Conservation (phyloP, 2,797 vertebrate species). For the Nannoperca obscura region DNA sequence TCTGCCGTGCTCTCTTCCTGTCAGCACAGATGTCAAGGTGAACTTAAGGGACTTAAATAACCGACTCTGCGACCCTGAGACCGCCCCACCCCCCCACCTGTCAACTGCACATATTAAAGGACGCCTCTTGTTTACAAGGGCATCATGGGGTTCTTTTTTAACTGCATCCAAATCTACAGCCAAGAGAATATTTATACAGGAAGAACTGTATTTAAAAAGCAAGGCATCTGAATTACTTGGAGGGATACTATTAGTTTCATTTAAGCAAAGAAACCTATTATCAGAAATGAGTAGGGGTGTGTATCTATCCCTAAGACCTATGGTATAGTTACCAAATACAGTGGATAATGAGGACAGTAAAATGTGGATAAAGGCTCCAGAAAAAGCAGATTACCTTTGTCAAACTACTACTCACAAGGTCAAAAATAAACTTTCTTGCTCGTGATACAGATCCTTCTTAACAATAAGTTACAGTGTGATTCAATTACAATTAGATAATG, state of each 20-base stretch:
- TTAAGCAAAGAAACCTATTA: slow-evolving; percentile 15
- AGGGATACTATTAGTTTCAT: slow-evolving; percentile 52
- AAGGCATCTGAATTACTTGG: slow-evolving; percentile 43
- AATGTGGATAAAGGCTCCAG: background rate
- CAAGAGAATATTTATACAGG: slow-evolving; percentile 29
- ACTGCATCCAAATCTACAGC: slow-evolving; percentile 49
- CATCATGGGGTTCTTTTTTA: slow-evolving; percentile 57
- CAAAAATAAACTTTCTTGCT: background rate
- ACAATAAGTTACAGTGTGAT: background rate
- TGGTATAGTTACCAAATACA: background rate
- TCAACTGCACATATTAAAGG: slow-evolving; percentile 74
- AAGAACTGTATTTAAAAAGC: background rate
- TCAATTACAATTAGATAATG: background rate
- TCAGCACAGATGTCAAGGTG: slow-evolving; percentile 88
- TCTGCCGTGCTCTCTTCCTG: slow-evolving; percentile 84
- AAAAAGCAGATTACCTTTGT: background rate
- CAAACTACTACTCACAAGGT: too few species aligned
- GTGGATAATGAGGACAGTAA: background rate
- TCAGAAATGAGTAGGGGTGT: background rate
- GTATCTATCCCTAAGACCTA: background rate
- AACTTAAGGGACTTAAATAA: slow-evolving; percentile 88
- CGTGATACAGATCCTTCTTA: too few species aligned
- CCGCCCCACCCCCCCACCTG: slow-evolving; percentile 20
- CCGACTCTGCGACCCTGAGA: slow-evolving; percentile 64
- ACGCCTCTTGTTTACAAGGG: slow-evolving; percentile 77